A percentile compares a stretch with the other conserved stretches of the same genome.
Conservation (phyloP, 2,797 vertebrate species). For the Acipenser transmontanus region DNA sequence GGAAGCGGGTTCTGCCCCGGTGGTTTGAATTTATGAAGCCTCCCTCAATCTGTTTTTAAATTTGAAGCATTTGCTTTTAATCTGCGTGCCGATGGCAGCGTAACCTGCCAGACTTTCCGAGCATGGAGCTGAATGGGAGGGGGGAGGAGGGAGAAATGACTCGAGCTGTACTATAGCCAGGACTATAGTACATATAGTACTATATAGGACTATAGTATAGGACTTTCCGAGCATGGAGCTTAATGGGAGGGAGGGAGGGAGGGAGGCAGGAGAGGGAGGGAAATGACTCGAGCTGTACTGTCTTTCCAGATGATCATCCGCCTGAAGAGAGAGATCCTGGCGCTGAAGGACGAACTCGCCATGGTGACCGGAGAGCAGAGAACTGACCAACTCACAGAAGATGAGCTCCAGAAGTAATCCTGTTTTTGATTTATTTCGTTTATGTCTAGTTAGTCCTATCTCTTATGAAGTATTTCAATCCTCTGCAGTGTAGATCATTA, state of each 20-base stretch:
- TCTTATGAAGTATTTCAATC: too few relatives aligned
- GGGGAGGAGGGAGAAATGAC: conserved; percentile 11
- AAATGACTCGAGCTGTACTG: conserved; percentile 13
- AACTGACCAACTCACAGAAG: conserved; percentile 64
- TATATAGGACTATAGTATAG: too few relatives aligned
- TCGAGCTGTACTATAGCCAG: conserved; percentile 3
- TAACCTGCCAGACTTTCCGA: background rate
- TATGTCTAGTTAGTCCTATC: too few relatives aligned
- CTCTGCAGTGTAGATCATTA: too few relatives aligned
- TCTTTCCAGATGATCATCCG: conserved; percentile 67
- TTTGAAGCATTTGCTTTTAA: background rate
- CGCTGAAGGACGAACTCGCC: conserved; percentile 76
- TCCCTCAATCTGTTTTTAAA: conserved; percentile 13
- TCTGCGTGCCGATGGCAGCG: background rate
- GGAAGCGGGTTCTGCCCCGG: background rate
- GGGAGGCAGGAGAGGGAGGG: background rate
- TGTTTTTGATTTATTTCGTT: background rate
- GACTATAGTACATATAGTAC: too few relatives aligned
- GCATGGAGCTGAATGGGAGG: background rate
- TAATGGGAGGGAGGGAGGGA: conserved; percentile 9
- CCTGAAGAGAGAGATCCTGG: conserved; percentile 76
- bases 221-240: background rate
- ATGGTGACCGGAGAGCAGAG: conserved; percentile 73
- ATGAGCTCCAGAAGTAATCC: conserved; percentile 74
- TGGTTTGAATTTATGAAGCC: conserved; percentile 4